Evolutionary conservation across 2,113 vertebrate species (phyloP).

Genomic region (Synchiropus splendidus): DNA sequence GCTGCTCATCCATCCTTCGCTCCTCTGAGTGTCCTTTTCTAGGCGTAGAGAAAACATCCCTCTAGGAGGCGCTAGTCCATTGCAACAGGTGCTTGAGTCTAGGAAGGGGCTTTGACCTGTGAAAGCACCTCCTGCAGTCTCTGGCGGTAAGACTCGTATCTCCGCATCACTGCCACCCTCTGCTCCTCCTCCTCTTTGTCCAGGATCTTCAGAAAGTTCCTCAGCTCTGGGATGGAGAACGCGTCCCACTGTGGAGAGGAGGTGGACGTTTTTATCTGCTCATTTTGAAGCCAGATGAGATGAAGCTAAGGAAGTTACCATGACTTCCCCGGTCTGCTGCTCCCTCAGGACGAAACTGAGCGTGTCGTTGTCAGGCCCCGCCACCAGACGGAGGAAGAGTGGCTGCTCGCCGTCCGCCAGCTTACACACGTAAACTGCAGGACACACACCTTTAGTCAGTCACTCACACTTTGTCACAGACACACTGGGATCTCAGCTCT

Average conservation of each 20-base stretch:
- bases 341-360: slow-evolving; percentile 91
- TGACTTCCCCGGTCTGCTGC: slow-evolving; percentile 87
- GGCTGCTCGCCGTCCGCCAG: slow-evolving; percentile 85
- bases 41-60: too few relatives aligned
- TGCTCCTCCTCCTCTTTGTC: slow-evolving; percentile 92
- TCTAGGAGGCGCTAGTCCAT: too few relatives aligned
- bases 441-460: slow-evolving; percentile 11
- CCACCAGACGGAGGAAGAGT: slow-evolving; percentile 83
- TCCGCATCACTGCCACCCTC: slow-evolving; percentile 65
- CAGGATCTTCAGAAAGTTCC: slow-evolving; percentile 90
- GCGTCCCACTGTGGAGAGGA: slow-evolving; percentile 82
- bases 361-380: slow-evolving; percentile 78
- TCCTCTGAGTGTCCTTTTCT: too few relatives aligned
- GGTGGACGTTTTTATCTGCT: too few relatives aligned
- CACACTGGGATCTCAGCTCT: too few relatives aligned
- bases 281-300: not conserved
- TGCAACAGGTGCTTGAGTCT: slow-evolving; percentile 19
- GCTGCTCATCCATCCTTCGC: too few relatives aligned
- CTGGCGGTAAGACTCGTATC: slow-evolving; percentile 75
- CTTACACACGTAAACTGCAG: slow-evolving; percentile 84
- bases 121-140: slow-evolving; percentile 81
- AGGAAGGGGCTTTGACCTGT: slow-evolving; percentile 63
- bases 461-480: too few relatives aligned
- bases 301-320: slow-evolving; percentile 56
- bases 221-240: slow-evolving; percentile 87